Percentiles rank a stretch among this genome's conserved stretches.
Evolutionary conservation across 2,888 invertebrate genomes (phyloP).

Genomic region (Hypsopygia costalis): DNA sequence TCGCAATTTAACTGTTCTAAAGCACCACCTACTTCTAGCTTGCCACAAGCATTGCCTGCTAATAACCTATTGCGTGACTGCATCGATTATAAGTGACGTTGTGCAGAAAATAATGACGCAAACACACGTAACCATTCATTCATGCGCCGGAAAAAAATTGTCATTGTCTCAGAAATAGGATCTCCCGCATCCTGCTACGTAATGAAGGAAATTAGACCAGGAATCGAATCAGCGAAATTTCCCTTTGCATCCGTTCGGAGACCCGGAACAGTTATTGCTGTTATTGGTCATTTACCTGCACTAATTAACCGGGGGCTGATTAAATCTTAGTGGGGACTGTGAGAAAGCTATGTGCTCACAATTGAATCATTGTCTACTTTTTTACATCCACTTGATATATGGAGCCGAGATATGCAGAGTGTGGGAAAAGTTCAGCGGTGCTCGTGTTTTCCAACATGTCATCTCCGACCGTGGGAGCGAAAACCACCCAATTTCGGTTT

Average conservation of each 20-base stretch:
- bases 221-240: constrained; percentile 17
- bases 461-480: constrained; percentile 69
- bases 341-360: constrained; percentile 76
- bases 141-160: constrained; percentile 44
- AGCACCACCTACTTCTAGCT: too few species aligned
- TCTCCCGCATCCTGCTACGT: constrained; percentile 46
- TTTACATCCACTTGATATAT: constrained; percentile 75
- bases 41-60: constrained; percentile 3
- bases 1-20: too few species aligned
- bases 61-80: constrained; percentile 46
- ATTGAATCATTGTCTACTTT: constrained; percentile 77
- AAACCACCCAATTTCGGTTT: constrained; percentile 39
- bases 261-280: constrained; percentile 54
- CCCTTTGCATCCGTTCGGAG: constrained; percentile 15
- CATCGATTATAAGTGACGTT: constrained; percentile 56
- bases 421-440: constrained; percentile 61
- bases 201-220: constrained; percentile 28
- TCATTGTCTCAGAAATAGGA: constrained; percentile 38
- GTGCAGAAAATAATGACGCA: constrained; percentile 58
- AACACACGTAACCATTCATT: constrained; percentile 53
- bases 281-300: constrained; percentile 72
- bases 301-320: constrained; percentile 70
- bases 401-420: constrained; percentile 77
- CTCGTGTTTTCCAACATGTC: constrained; percentile 69
- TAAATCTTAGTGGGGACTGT: constrained; percentile 66